Conservation (phyloP, 2,888 invertebrate species). For the Prosopocoilus inquinatus region DNA sequence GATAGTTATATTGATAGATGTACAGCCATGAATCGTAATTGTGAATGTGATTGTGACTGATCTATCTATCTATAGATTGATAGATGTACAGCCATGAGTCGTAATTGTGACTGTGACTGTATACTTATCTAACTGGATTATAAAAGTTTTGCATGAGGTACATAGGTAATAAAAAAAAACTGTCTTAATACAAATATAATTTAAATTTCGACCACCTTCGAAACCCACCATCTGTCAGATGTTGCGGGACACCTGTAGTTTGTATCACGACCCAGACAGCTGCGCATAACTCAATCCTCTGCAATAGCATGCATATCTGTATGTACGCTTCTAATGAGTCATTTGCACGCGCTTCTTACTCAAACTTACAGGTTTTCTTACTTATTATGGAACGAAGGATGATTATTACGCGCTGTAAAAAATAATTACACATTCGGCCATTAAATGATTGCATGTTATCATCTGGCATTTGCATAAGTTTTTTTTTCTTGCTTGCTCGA, state of each 20-base stretch:
- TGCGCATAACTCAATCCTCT: conserved; percentile 23
- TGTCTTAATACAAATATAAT: too few relatives aligned
- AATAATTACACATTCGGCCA: conserved; percentile 14
- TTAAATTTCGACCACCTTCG: neutral
- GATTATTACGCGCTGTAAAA: conserved; percentile 18
- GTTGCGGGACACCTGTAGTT: conserved; percentile 21
- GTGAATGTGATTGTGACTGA: too few relatives aligned
- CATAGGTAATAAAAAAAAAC: too few relatives aligned
- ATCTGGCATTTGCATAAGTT: conserved; percentile 12
- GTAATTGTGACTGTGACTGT: too few relatives aligned
- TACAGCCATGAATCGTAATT: too few relatives aligned
- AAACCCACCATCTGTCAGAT: conserved; percentile 20
- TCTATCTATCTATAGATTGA: too few relatives aligned
- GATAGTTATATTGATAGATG: too few relatives aligned
- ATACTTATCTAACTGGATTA: too few relatives aligned
- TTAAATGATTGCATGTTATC: conserved; percentile 10
- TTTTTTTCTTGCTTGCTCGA: neutral
- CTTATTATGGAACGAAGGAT: conserved; percentile 10
- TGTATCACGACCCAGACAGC: conserved; percentile 25
- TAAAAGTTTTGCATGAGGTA: too few relatives aligned
- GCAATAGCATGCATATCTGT: conserved; percentile 20
- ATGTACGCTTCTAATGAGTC: conserved; percentile 19
- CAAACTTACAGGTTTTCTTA: conserved; percentile 17
- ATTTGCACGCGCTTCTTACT: conserved; percentile 20
- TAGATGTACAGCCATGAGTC: too few relatives aligned